Base-by-base conservation (phyloP, 2,113 vertebrate species). In the Poeciliopsis turrubarensis region DNA sequence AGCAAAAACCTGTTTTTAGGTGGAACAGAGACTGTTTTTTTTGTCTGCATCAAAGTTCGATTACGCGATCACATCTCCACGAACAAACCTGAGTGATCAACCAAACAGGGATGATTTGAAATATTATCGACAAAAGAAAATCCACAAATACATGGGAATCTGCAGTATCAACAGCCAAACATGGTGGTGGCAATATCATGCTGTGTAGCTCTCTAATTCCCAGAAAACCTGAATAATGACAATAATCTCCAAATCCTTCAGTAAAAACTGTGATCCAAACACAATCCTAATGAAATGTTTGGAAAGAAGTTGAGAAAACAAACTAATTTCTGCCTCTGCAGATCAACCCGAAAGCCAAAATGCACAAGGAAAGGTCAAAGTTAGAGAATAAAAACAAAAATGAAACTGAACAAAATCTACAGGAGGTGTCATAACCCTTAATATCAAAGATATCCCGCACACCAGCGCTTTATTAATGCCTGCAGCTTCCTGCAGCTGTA, bases 401-500 rank as follows among this genome's bases (percentile, higher is more conserved):
- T 12, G 44, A 77, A 75, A 68, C 51, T 30, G 17, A 47, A 47
- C 65, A 25, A 47, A 68, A 19, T 17, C 32, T 66, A 57, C 60
- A 47, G 64, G 54, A 80, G 32, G 70, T 39, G 22, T 27, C 60
- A 61, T 15, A 65, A 65, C 68, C 73, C 19, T 73, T 81, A 82
- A 87, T 77, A 85, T 81, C 62, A 44, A 32, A 68, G 73, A 65
- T 47, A 60, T 51, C 62, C 27, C 29, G 60, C 79, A 70, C 39
- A 30, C 51, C 81, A 47, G 34, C 72, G n/a, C 64, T 69, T 68
- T 17, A 78, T 25, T 69, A 47, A 70, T 14, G 76, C 78, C 70
- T 75, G 69, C 77, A 78, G 86, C 75, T 51, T 29, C 67, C 73
- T 44, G 82, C 65, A 63, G 60, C 73, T 66, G 72, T 86, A 83